phyloP scores from a whole-genome alignment of 2,113 vertebrate genomes.

The Atlantisia rogersi region DNA sequence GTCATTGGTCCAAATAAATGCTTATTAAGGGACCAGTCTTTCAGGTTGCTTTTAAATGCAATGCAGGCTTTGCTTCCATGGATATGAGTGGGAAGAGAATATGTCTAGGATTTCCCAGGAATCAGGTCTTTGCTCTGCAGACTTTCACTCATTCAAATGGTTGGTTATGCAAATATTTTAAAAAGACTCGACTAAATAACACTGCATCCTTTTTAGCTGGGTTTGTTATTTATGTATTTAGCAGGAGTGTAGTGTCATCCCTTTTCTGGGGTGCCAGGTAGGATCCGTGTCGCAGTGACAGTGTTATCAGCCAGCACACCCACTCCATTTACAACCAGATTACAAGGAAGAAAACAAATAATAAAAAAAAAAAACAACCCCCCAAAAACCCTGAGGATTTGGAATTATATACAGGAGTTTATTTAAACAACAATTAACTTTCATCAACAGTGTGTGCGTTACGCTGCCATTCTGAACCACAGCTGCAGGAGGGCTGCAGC shows the following conservation, averaged over 20 bases:
- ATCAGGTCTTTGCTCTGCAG: conserved; percentile 31
- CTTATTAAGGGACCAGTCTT: conserved; percentile 54
- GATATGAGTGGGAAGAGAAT: conserved; percentile 51
- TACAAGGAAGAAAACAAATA: background rate
- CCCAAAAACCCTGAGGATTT: background rate
- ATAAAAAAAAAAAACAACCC: background rate
- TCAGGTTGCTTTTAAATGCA: conserved; percentile 52
- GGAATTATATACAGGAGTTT: conserved; percentile 25
- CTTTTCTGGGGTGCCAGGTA: background rate
- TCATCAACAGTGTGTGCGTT: background rate
- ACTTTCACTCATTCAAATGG: conserved; percentile 36
- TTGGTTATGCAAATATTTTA: conserved; percentile 52
- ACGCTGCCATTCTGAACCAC: background rate
- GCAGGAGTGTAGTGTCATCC: background rate
- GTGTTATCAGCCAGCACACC: background rate
- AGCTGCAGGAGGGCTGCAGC: conserved; percentile 19
- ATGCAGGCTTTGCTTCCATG: background rate
- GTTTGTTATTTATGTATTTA: conserved; percentile 44
- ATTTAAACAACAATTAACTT: conserved; percentile 28
- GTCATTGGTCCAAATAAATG: conserved; percentile 49
- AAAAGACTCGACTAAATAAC: conserved; percentile 29
- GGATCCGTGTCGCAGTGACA: background rate
- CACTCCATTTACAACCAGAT: background rate
- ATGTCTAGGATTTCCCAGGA: conserved; percentile 61
- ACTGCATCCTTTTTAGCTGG: conserved; percentile 11